phyloP scores from a whole-genome alignment of 2,113 vertebrate species.

The Carlito syrichta region DNA sequence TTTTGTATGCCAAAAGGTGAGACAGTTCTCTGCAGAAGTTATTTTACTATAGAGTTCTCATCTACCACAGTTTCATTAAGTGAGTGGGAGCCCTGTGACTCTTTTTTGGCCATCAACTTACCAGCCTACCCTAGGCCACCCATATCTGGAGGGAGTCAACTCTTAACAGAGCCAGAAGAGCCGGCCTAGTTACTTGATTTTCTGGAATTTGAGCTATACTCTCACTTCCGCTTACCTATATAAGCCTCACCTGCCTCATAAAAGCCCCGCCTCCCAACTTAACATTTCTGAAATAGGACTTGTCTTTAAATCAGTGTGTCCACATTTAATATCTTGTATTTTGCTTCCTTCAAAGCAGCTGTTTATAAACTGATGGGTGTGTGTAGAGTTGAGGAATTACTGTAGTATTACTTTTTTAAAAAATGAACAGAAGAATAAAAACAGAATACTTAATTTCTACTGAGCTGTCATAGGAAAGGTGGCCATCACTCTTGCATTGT shows the following conservation, averaged over 20 bases:
- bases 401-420: not conserved
- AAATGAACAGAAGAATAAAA: not conserved
- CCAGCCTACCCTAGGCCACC: not conserved
- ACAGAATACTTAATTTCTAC: not conserved
- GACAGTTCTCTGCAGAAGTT: not conserved
- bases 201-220: not conserved
- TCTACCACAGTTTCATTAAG: not conserved
- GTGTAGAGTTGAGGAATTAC: not conserved
- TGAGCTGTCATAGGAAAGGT: not conserved
- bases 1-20: not conserved
- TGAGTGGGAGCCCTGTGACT: not conserved
- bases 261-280: not conserved
- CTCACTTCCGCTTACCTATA: not conserved
- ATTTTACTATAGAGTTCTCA: not conserved
- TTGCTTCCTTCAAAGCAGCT: not conserved
- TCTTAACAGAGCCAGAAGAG: not conserved
- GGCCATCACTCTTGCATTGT: not conserved
- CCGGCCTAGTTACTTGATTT: no score
- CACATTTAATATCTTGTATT: not conserved
- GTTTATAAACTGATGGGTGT: not conserved
- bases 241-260: not conserved
- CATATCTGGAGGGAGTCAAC: fast-evolving
- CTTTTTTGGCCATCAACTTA: not conserved
- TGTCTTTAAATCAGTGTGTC: not conserved
- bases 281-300: not conserved